Conservation (phyloP, 1,140 invertebrate genomes). For the Heterodera carotae region DNA sequence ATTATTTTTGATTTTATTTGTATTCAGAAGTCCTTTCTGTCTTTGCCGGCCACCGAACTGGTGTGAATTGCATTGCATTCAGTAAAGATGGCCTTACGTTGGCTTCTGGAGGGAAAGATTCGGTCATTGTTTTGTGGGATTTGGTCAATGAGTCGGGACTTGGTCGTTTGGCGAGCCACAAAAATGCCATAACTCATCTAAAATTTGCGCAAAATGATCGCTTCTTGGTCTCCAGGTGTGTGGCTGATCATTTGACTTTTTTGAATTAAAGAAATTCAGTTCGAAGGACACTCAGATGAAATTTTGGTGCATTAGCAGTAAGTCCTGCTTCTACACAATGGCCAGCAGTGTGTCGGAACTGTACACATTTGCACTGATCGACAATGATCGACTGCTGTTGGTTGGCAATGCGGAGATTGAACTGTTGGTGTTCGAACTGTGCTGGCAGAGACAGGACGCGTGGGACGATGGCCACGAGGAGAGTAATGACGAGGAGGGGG, state of each 20-base stretch:
- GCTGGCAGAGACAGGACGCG: conserved; percentile 62
- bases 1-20: neutral
- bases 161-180: conserved; percentile 86
- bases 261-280: conserved; percentile 65
- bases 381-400: conserved; percentile 73
- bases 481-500: neutral
- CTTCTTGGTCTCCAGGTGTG: conserved; percentile 76
- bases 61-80: conserved; percentile 80
- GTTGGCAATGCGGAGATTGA: conserved; percentile 82
- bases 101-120: conserved; percentile 78
- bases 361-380: conserved; percentile 77
- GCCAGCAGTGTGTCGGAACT: conserved; percentile 72
- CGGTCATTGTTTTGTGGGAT: conserved; percentile 85
- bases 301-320: conserved; percentile 92
- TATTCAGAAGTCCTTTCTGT: conserved; percentile 68
- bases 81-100: conserved; percentile 79
- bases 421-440: conserved; percentile 78
- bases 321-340: conserved; percentile 92
- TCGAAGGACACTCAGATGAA: conserved; percentile 94
- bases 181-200: conserved; percentile 83
- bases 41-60: conserved; percentile 80
- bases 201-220: conserved; percentile 76
- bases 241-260: conserved; percentile 11
- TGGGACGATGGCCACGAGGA: conserved; percentile 43
- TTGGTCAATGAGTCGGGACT: conserved; percentile 85